These are phyloP conservation scores for Bolborhynchus lineola DNA, from an alignment of 2,113 vertebrate genomes.

Conservation along the genomic window DNA sequence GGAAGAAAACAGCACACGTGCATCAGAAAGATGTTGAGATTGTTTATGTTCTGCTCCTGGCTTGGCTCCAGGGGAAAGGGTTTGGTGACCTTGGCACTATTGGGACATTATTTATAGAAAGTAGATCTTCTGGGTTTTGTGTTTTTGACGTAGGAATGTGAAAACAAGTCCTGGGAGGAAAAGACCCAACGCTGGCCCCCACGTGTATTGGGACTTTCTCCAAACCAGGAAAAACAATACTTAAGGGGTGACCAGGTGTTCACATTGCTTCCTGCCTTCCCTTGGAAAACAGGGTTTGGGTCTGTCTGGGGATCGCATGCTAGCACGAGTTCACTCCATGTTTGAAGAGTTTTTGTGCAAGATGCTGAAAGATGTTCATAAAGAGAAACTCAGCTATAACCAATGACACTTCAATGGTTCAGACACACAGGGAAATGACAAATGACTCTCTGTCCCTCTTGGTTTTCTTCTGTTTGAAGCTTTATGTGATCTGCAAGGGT, in stretches of 20 bases:
- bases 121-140: slow-evolving; percentile 30
- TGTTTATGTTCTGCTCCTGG: slow-evolving; percentile 33
- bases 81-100: background rate
- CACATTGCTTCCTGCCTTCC: background rate
- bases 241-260: background rate
- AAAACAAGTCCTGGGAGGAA: slow-evolving; percentile 4
- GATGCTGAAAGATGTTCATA: background rate
- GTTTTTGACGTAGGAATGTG: background rate
- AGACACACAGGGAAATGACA: background rate
- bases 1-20: background rate
- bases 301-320: background rate
- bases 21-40: background rate
- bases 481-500: background rate
- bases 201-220: background rate
- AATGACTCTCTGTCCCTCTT: background rate
- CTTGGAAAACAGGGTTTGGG: background rate
- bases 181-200: background rate
- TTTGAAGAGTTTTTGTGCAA: background rate
- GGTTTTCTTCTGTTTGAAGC: background rate
- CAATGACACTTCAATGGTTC: background rate
- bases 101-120: slow-evolving; percentile 42
- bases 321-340: background rate
- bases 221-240: background rate
- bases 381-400: background rate
- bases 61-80: background rate